Evolutionary conservation across 2,113 vertebrate species (phyloP), one percentile per base, ranked within the genome.

Genomic region (Euleptes europaea): DNA sequence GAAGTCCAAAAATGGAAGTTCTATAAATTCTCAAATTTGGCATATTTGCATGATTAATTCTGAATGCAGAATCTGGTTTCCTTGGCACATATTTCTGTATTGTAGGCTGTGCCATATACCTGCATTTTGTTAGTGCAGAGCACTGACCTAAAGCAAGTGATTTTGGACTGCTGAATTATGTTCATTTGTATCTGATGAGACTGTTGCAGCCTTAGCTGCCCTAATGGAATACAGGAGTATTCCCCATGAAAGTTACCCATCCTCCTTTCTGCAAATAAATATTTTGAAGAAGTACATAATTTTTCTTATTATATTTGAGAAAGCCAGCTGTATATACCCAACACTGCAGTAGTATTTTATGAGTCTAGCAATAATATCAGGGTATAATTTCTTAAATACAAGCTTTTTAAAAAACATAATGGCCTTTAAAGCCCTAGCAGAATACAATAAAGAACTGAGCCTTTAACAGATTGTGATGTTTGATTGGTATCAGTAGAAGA

Each of bases 241-340:
- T 88, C 87, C 65, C 87, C 69, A 79, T 71, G 69, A 9, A 91
- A 75, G 77, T 89, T 66, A 72, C 79, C 84, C 77, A 66, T 87
- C 33, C 4, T 63, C 49, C n/a, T 87, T 90, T 80, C 85, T 84
- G 78, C 71, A 89, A 95, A 90, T 91, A 94, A 92, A 92, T 94
- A 92, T 92, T 90, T 81, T 74, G 92, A n/a, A 92, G 89, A 65
- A 84, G 84, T 47, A 23, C 54, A 13, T 31, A 31, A 83, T 60
- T 33, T n/a, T 82, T 72, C 26, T 13, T 63, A 28, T 65, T 65
- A 77, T 33, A 31, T 63, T 80, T 86, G 42, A 21, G 1, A 0
- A 0, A 60, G 5, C 28, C 15, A 66, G 42, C 54, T 51, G 5
- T 5, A 17, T 38, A 38, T 63, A 0, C 31, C 19, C 4, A 78